Conservation (phyloP, 2,113 vertebrate species). For the Cyprinodon brontotheroides region DNA sequence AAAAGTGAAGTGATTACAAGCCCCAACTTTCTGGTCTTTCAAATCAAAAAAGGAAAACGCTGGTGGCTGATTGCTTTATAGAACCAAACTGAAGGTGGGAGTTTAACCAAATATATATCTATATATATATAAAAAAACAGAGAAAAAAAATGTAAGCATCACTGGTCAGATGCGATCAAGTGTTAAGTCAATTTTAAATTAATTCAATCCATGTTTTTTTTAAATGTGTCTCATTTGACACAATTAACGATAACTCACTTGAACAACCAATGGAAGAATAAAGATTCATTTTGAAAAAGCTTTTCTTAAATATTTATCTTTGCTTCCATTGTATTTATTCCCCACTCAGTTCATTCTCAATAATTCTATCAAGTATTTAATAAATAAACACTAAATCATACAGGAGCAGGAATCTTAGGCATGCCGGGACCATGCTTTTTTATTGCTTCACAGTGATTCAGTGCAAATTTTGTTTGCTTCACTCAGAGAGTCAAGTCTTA, state of each 20-base stretch:
- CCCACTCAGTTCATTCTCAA: conserved; percentile 25
- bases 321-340: not conserved
- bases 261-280: not conserved
- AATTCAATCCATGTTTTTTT: not conserved
- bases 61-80: not conserved
- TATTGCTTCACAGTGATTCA: not conserved
- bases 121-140: not conserved
- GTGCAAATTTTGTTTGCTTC: not conserved
- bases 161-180: not conserved
- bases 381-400: conserved; percentile 34
- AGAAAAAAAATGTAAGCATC: not conserved
- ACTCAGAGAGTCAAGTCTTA: conserved; percentile 58
- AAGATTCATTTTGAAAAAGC: not conserved
- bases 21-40: too few relatives aligned
- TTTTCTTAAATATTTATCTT: not conserved
- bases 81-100: not conserved
- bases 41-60: not conserved
- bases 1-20: too few relatives aligned
- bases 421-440: not conserved
- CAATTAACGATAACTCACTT: not conserved
- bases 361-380: conserved; percentile 2
- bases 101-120: too few relatives aligned
- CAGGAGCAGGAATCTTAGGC: not conserved
- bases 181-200: not conserved
- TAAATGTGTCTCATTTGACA: not conserved